Percentiles rank a stretch among this genome's conserved stretches.
Evolutionary conservation across 1,140 invertebrate genomes (phyloP).

Genomic region (Caerostris extrusa): DNA sequence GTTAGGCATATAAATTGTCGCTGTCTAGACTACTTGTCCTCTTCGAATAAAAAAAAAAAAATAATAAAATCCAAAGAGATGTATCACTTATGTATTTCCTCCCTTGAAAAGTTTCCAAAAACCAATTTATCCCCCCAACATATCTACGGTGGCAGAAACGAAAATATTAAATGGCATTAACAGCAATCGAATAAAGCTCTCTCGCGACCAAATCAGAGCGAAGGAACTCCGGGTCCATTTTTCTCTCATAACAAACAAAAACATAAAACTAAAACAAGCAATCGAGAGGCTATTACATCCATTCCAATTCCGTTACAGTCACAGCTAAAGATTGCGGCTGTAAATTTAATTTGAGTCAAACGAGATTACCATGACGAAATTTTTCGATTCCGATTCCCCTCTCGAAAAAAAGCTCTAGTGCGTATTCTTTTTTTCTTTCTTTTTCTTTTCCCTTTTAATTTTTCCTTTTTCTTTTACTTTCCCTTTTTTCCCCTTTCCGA

Average conservation of each 20-base stretch:
- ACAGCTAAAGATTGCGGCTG: slow-evolving; percentile 62
- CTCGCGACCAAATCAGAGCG: slow-evolving; percentile 25
- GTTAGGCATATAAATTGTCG: slow-evolving; percentile 1
- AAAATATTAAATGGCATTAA: slow-evolving; percentile 42
- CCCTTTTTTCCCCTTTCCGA: slow-evolving; percentile 38
- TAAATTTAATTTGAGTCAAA: slow-evolving; percentile 73
- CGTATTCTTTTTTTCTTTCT: not conserved
- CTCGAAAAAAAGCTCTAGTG: not conserved
- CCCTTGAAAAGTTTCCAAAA: slow-evolving; percentile 35
- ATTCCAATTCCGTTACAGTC: slow-evolving; percentile 67
- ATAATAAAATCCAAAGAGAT: not conserved
- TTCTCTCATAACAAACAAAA: slow-evolving; percentile 51
- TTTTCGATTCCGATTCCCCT: slow-evolving; percentile 64
- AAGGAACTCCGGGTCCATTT: slow-evolving; percentile 12
- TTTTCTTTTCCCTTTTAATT: not conserved
- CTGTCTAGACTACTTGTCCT: slow-evolving; percentile 2
- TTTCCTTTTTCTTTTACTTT: not conserved
- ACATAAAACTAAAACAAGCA: slow-evolving; percentile 55
- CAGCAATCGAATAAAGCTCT: slow-evolving; percentile 27
- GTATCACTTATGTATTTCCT: not conserved
- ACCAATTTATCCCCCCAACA: not conserved
- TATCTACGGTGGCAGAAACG: not conserved
- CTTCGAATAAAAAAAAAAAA: not conserved
- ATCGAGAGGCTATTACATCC: slow-evolving; percentile 59
- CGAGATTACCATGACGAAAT: slow-evolving; percentile 72